phyloP scores from a whole-genome alignment of 2,797 vertebrate species.

The Eulemur mongoz region DNA sequence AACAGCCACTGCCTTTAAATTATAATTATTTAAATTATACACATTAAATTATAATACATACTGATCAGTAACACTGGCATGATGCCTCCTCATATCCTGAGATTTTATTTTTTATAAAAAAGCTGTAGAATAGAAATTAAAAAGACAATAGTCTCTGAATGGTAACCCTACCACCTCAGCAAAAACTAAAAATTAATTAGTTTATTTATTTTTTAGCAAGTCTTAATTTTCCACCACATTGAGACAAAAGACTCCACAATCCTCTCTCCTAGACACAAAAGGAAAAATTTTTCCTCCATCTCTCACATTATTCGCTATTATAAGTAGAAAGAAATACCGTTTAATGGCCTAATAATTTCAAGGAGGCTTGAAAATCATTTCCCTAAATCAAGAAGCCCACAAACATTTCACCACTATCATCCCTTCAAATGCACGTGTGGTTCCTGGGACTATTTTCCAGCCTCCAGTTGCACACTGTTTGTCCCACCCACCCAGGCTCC shows the following conservation, averaged over 20 bases:
- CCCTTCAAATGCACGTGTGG: neutral
- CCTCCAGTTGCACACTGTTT: neutral
- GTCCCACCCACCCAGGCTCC: neutral
- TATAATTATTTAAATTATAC: neutral
- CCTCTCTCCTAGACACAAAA: neutral
- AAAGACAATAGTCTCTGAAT: neutral
- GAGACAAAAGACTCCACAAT: neutral
- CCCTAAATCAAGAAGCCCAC: neutral
- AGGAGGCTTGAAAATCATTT: conserved; percentile 29
- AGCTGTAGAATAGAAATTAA: neutral
- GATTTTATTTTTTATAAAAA: neutral
- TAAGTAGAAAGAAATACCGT: neutral
- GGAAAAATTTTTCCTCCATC: neutral
- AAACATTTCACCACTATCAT: neutral
- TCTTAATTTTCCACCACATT: conserved; percentile 5
- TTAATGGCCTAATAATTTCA: neutral
- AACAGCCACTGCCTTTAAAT: neutral
- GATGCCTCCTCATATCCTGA: neutral
- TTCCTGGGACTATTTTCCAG: neutral
- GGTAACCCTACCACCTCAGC: neutral
- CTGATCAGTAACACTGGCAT: neutral
- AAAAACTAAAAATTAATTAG: neutral
- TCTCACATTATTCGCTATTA: neutral
- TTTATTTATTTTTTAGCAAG: neutral
- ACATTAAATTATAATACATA: neutral